These are phyloP conservation scores for Sweltsa coloradensis DNA, from an alignment of 1,140 invertebrate species.

Conservation along the genomic window DNA sequence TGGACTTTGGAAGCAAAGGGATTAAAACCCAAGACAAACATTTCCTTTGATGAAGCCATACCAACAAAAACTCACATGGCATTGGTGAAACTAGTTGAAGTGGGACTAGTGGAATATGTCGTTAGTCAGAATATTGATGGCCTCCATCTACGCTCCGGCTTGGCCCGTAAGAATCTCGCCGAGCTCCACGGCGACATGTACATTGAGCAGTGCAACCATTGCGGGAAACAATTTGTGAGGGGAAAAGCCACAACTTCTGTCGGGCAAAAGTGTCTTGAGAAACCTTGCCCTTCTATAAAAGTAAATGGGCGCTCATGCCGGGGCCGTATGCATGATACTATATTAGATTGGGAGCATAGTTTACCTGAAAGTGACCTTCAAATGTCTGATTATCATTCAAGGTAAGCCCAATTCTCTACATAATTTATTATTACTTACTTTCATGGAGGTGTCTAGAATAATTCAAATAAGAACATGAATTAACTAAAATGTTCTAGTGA, in stretches of 20 bases:
- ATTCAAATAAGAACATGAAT: no score
- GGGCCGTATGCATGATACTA: constrained; percentile 79
- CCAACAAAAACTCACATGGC: constrained; percentile 95
- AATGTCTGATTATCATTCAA: constrained; percentile 76
- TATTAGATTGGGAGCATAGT: constrained; percentile 97
- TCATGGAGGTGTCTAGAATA: no score
- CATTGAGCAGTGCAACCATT: constrained; percentile 84
- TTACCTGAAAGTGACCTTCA: constrained; percentile 83
- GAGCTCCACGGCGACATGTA: constrained; percentile 99
- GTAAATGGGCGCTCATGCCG: constrained; percentile 58
- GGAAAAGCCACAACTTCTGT: constrained; percentile 71
- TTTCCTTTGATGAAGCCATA: constrained; percentile 82
- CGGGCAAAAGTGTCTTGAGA: constrained; percentile 77
- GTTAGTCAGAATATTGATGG: constrained; percentile 98
- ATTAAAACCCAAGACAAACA: constrained; percentile 67
- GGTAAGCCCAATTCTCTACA: no score
- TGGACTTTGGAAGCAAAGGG: constrained; percentile 96
- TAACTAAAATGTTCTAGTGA: no score
- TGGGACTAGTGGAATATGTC: constrained; percentile 69
- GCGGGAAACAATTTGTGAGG: constrained; percentile 79
- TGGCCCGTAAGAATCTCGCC: constrained; percentile 64
- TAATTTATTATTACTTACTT: no score
- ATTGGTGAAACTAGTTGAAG: constrained; percentile 65
- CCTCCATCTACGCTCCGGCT: constrained; percentile 81
- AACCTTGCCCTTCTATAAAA: constrained; percentile 49